Percentiles rank a stretch among this genome's conserved stretches.
phyloP scores from a whole-genome alignment of 2,797 vertebrate species.

The Coendou prehensilis region DNA sequence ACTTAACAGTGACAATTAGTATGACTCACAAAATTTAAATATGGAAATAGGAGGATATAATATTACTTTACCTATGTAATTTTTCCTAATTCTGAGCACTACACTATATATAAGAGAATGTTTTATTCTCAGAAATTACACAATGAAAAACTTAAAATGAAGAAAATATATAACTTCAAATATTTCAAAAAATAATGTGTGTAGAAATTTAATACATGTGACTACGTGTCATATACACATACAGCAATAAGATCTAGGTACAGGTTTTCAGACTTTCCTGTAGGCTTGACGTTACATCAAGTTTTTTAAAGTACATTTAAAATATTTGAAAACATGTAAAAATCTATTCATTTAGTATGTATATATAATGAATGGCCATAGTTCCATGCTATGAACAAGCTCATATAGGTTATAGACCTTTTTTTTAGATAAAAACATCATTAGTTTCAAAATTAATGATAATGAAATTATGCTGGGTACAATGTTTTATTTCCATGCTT shows the following conservation, averaged over 20 bases:
- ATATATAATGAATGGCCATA: neutral
- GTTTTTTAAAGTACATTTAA: neutral
- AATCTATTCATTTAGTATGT: neutral
- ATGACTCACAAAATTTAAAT: neutral
- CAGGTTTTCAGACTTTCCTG: neutral
- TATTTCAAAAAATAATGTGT: neutral
- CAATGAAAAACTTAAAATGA: neutral
- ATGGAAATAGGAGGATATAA: neutral
- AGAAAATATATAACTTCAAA: neutral
- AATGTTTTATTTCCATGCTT: neutral
- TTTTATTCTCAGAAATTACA: neutral
- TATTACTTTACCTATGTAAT: neutral
- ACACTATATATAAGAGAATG: neutral
- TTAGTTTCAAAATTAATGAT: slow-evolving; percentile 33
- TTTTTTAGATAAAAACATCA: neutral
- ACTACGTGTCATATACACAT: neutral
- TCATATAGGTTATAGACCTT: neutral
- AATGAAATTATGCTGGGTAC: neutral
- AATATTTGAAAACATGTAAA: neutral
- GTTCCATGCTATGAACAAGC: neutral
- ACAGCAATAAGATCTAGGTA: neutral
- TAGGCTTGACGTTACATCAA: neutral
- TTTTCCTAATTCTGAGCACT: neutral
- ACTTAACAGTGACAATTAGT: neutral
- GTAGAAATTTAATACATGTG: neutral